Percentiles rank a stretch among this genome's conserved stretches.
Evolutionary conservation across 2,888 invertebrate genomes (phyloP).

Genomic region (Fragum fragum): DNA sequence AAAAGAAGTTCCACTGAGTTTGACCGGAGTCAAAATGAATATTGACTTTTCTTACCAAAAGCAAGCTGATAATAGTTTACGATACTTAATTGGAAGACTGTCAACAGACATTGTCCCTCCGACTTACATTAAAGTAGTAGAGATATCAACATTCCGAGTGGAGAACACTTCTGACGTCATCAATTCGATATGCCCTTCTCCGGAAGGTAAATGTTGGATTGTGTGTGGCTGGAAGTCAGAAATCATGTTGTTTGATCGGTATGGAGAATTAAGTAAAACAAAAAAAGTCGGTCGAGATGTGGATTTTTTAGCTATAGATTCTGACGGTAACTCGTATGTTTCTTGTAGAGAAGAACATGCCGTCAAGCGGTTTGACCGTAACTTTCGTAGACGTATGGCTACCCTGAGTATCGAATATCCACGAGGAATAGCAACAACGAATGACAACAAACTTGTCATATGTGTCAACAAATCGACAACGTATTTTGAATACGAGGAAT

Average conservation of each 20-base stretch:
- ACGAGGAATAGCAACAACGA: conserved; percentile 60
- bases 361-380: conserved; percentile 61
- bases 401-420: conserved; percentile 63
- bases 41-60: conserved; percentile 57
- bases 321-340: conserved; percentile 65
- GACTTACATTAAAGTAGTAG: conserved; percentile 58
- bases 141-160: conserved; percentile 68
- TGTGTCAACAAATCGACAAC: conserved; percentile 63
- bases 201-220: conserved; percentile 68
- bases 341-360: conserved; percentile 65
- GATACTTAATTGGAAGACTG: conserved; percentile 62
- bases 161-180: conserved; percentile 66
- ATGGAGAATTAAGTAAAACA: conserved; percentile 37
- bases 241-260: conserved; percentile 57
- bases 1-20: conserved; percentile 53
- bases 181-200: conserved; percentile 67
- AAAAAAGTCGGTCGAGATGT: conserved; percentile 63
- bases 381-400: conserved; percentile 65
- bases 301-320: conserved; percentile 62
- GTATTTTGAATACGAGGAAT: conserved; percentile 60
- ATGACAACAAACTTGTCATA: conserved; percentile 60
- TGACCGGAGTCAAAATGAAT: conserved; percentile 54
- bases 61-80: conserved; percentile 62
- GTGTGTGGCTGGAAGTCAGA: conserved; percentile 68
- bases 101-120: conserved; percentile 63